Evolutionary conservation across 1,140 invertebrate genomes (phyloP), one percentile per base, ranked within the genome.

Genomic region (Aphis gossypii): DNA sequence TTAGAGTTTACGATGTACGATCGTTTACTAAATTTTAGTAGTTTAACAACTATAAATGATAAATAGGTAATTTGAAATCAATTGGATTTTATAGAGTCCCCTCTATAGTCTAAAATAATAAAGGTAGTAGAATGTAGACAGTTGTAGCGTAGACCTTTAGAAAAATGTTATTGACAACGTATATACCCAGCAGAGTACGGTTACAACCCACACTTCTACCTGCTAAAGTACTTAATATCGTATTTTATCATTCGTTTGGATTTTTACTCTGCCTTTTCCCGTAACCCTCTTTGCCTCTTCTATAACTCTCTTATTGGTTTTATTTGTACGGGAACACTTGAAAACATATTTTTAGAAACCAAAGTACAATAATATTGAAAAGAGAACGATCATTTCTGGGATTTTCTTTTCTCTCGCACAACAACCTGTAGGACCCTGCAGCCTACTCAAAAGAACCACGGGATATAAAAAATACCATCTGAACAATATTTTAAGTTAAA

Each of bases 51-150:
- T 30, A 30, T 30, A 60, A 30, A 30, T 60, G 56, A 4, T 18
- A 76, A n/a, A 76, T n/a, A n/a, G n/a, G 60, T 76, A 76, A 76
- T 76, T 76, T n/a, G n/a, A 76, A 76, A 76, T 76, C 60, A n/a
- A 76, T 76, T 18, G 30, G 0, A 14, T 68, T 68, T n/a, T 68
- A 68, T 68, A 30, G 11, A n/a, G 60, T 14, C 25, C 9, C 9
- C 9, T 60, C 8, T 60, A 30, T 68, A 14, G 60, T n/a, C 2
- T 68, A 68, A 68, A 68, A 76, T 51, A n/a, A 68, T n/a, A 14
- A 14, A 18, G 30, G 1, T n/a, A n/a, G 14, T n/a, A 76, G 60
- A 76, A 76, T 76, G 14, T 76, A 76, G 30, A 76, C 60, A 76
- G n/a, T 18, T n/a, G 60, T n/a, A 76, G 14, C n/a, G 60, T n/a